Evolutionary conservation across 2,888 invertebrate species (phyloP), one percentile per base, ranked within the genome.

Genomic region (Aricia artaxerxes): DNA sequence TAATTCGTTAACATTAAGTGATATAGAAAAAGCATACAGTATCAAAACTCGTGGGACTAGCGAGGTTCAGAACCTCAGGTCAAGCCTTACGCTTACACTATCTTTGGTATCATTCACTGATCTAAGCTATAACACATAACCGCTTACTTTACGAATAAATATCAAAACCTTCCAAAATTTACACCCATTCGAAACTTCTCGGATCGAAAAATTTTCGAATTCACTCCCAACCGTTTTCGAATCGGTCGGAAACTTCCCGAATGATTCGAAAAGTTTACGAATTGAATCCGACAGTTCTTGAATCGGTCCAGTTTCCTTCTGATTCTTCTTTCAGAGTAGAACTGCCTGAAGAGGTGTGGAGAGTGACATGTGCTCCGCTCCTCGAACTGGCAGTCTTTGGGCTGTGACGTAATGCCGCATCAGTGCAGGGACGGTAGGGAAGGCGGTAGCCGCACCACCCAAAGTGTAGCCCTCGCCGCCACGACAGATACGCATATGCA

Each of bases 321-420:
- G 64, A 40, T 35, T 69, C 13, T 73, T 79, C 76, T 81, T 89
- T 95, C 95, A 96, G 82, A 96, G 95, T 83, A 98, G 95, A 90
- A 98, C 98, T 85, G 97, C 98, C 86, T 97, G 97, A 81, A 99
- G 96, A 78, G 99, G 99, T 90, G 98, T 97, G 83, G 98, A 96
- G 82, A 99, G 96, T 89, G 98, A 98, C 97, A 99, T 99, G 92
- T 99, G 99, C 90, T 99, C 99, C 38, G 99, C 99, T 79, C 99
- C 99, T 84, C 98, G 96, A 80, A 99, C 98, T 77, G 99, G 99
- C 84, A 99, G 96, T 86, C 98, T 97, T 92, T 98, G 98, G 79
- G 97, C 96, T 82, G 98, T 98, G 80, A 93, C 94, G 92, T 99
- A 99, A 91, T 99, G 98, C 84, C 97, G 96, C 88, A 99, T 98